Conservation (phyloP, 1,140 invertebrate species). For the Drosophila busckii region DNA sequence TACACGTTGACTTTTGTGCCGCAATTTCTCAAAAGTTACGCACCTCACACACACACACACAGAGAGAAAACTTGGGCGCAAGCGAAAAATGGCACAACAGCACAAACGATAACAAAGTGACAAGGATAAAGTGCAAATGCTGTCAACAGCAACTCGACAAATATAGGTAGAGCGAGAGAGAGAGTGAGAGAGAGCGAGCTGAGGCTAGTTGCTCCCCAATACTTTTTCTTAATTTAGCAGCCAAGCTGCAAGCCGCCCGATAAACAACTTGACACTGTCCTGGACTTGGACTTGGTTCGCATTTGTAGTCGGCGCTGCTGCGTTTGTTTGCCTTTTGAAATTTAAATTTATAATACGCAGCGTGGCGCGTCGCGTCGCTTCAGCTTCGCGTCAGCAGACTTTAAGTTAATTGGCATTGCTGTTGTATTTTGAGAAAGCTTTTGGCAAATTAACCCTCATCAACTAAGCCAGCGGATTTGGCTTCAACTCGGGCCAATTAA, state of each 20-base stretch:
- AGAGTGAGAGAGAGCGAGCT: conserved; percentile 2
- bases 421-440: conserved; percentile 49
- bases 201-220: not conserved
- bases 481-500: conserved; percentile 17
- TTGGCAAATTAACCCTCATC: conserved; percentile 63
- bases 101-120: conserved; percentile 67
- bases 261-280: conserved; percentile 37
- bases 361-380: conserved; percentile 1
- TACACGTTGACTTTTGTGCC: conserved; percentile 74
- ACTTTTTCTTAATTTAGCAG: conserved; percentile 47
- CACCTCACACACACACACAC: too few species aligned
- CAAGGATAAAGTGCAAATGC: conserved; percentile 72
- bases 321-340: conserved; percentile 70
- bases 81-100: conserved; percentile 31
- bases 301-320: too few species aligned
- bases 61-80: too few species aligned
- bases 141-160: conserved; percentile 38
- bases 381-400: conserved; percentile 33
- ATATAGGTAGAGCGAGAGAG: conserved; percentile 13
- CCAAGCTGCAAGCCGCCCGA: conserved; percentile 45
- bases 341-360: conserved; percentile 65
- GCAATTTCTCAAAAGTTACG: conserved; percentile 65
- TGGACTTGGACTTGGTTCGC: not conserved
- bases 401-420: conserved; percentile 59
- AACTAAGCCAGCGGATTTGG: conserved; percentile 10